Base-by-base conservation (phyloP, 2,888 invertebrate species). In the Drosophila kokeensis region DNA sequence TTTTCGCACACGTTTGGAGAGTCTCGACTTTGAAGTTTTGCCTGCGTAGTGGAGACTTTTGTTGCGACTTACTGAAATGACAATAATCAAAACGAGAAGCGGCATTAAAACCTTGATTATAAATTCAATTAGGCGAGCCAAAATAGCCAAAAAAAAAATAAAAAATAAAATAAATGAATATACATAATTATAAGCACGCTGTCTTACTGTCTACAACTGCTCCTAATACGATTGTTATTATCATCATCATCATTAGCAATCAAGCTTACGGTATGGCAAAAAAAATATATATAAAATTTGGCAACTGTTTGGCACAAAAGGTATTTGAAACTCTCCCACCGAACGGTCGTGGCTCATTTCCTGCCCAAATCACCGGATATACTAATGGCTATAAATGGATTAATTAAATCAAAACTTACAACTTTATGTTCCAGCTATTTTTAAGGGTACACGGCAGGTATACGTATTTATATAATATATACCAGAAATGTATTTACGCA, bases 41-140 rank as follows among this genome's bases (percentile, higher is more conserved):
- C 81, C 66, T 53, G 69, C 29, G 48, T 63, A 36, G 54, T 78
- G 79, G 48, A 68, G 70, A 71, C 69, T 75, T 76, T 66, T 53
- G 40, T 32, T 60, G 65, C 61, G 62, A 66, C 64, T 73, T 67
- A 61, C 88, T 85, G 89, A 89, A 85, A 89, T 81, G 73, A 87
- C 73, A 76, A 83, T 57, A 58, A 78, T 62, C 49, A 71, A 67
- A 69, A 74, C 62, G 69, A 81, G 79, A 74, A 73, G 73, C 76
- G 69, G 76, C 75, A 76, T 79, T 78, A 87, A 89, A 89, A 78
- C 85, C 89, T 85, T 85, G 85, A 84, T 89, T 87, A 87, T 89
- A 82, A 82, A 87, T 82, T 89, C 90, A 85, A 87, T 87, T 85
- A 89, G 84, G 68, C 73, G 58, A 58, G 63, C 73, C n/a, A 52